These are phyloP conservation scores for Torymus auratus DNA, from an alignment of 2,888 invertebrate genomes.

Conservation along the genomic window DNA sequence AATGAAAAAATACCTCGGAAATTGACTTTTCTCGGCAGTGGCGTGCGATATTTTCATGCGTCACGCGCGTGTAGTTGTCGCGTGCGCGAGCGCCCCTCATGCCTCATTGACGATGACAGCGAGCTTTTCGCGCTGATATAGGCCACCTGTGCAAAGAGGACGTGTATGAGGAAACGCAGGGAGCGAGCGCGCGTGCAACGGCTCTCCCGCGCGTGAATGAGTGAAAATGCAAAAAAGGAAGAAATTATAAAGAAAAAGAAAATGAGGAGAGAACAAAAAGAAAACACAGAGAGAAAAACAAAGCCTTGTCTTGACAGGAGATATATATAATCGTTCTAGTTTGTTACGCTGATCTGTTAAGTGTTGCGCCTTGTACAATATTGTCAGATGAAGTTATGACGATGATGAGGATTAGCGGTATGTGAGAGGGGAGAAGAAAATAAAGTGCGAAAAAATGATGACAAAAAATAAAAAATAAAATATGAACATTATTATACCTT, in stretches of 20 bases:
- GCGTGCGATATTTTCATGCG: constrained; percentile 1
- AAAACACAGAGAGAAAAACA: constrained; percentile 22
- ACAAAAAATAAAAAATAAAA: constrained; percentile 38
- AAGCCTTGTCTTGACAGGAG: constrained; percentile 67
- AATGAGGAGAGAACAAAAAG: not conserved
- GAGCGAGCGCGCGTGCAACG: too few relatives aligned
- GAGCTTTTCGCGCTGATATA: too few relatives aligned
- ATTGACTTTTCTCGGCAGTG: constrained; percentile 43
- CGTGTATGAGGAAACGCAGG: too few relatives aligned
- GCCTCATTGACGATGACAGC: too few relatives aligned
- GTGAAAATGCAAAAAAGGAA: not conserved
- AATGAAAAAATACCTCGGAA: constrained; percentile 20
- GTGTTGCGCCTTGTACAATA: constrained; percentile 63
- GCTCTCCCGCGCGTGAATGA: too few relatives aligned
- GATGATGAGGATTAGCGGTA: too few relatives aligned
- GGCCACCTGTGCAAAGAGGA: too few relatives aligned
- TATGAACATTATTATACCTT: constrained; percentile 49
- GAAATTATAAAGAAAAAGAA: constrained; percentile 10
- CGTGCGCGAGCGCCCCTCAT: too few relatives aligned
- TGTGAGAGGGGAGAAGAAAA: too few relatives aligned
- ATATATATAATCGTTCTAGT: constrained; percentile 68
- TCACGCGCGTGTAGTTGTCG: constrained; percentile 8
- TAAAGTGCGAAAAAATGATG: constrained; percentile 6
- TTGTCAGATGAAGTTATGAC: constrained; percentile 22
- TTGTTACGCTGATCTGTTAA: constrained; percentile 68